phyloP scores from a whole-genome alignment of 2,888 invertebrate genomes.

The Camptogramma bilineatum region DNA sequence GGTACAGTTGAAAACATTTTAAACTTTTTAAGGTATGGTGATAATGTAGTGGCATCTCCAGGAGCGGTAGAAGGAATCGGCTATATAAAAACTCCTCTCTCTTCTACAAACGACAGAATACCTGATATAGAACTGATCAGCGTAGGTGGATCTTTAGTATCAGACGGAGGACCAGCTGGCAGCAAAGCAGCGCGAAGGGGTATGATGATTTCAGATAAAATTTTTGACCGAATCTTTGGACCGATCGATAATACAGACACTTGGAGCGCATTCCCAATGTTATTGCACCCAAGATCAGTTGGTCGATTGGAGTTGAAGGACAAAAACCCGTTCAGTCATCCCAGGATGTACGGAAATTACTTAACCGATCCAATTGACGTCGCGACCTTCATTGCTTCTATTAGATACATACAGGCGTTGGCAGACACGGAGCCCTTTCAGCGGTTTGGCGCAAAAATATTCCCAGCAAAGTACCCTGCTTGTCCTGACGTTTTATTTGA shows the following conservation, averaged over 20 bases:
- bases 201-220: slow-evolving; percentile 76
- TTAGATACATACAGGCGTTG: slow-evolving; percentile 80
- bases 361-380: slow-evolving; percentile 86
- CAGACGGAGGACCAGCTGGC: slow-evolving; percentile 70
- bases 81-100: slow-evolving; percentile 86
- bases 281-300: slow-evolving; percentile 88
- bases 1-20: slow-evolving; percentile 51
- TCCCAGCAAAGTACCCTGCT: slow-evolving; percentile 85
- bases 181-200: slow-evolving; percentile 70
- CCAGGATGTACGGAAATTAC: slow-evolving; percentile 89
- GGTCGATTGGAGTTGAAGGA: slow-evolving; percentile 88
- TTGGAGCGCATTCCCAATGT: slow-evolving; percentile 86
- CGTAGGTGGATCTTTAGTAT: slow-evolving; percentile 77
- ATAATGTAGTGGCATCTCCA: slow-evolving; percentile 78
- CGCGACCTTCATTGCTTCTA: slow-evolving; percentile 85
- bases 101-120: slow-evolving; percentile 76
- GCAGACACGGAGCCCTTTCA: slow-evolving; percentile 81
- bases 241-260: slow-evolving; percentile 72
- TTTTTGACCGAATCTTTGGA: slow-evolving; percentile 74
- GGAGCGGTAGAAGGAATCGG: slow-evolving; percentile 88
- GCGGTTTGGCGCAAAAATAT: slow-evolving; percentile 79
- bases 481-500: slow-evolving; percentile 82
- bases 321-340: slow-evolving; percentile 87
- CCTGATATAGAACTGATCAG: slow-evolving; percentile 91
- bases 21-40: slow-evolving; percentile 63